These are phyloP conservation scores for Pyrrhosoma nymphula DNA, from an alignment of 2,888 invertebrate genomes.

Conservation along the genomic window DNA sequence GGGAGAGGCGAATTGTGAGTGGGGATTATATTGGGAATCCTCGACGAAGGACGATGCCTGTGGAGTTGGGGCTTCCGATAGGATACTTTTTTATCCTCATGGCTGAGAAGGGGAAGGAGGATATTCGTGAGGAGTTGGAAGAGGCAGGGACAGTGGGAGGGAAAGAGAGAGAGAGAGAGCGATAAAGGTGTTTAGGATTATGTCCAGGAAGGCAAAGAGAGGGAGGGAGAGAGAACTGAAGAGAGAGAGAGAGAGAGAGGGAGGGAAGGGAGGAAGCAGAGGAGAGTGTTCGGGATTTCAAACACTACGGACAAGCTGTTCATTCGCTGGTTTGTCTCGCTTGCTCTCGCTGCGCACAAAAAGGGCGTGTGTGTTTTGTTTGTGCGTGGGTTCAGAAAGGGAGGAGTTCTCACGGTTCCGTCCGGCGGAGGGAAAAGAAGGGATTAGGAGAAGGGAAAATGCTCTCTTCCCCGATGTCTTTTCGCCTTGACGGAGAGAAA, in stretches of 20 bases:
- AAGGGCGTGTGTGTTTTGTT: constrained; percentile 35
- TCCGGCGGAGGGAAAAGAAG: constrained; percentile 26
- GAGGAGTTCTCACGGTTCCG: constrained; percentile 39
- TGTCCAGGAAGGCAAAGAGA: constrained; percentile 19
- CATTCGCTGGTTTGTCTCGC: constrained; percentile 35
- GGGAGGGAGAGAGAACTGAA: neutral
- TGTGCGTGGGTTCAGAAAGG: constrained; percentile 35
- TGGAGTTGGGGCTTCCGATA: constrained; percentile 24
- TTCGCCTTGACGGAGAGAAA: constrained; percentile 23
- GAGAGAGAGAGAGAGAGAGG: neutral
- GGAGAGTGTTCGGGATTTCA: neutral
- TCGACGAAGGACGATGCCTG: constrained; percentile 55
- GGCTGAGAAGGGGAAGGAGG: neutral
- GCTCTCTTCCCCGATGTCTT: constrained; percentile 21
- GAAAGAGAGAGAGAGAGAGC: neutral
- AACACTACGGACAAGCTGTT: constrained; percentile 23
- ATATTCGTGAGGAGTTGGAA: neutral
- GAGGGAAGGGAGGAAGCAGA: neutral
- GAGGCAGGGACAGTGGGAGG: neutral
- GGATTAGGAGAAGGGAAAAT: constrained; percentile 26
- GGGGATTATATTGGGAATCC: constrained; percentile 63
- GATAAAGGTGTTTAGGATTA: constrained; percentile 52
- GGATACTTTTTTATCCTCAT: neutral
- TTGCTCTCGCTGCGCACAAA: constrained; percentile 21
- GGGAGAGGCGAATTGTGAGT: constrained; percentile 12